These are phyloP conservation scores for Troides aeacus DNA, from an alignment of 2,888 invertebrate species.

Conservation along the genomic window DNA sequence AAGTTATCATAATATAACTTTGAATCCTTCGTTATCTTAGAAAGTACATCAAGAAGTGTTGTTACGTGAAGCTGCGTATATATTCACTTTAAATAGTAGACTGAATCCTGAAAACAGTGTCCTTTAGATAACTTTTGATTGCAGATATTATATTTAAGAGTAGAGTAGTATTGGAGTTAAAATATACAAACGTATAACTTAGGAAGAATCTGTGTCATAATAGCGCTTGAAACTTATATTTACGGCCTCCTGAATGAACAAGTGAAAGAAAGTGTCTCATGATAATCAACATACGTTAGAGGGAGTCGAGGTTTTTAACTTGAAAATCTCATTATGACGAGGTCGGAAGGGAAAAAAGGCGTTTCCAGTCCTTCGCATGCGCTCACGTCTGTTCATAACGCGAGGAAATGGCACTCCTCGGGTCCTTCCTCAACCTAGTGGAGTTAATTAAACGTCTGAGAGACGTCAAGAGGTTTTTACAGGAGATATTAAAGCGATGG, in stretches of 20 bases:
- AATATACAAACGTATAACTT: too few relatives aligned
- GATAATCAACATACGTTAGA: conserved; percentile 12
- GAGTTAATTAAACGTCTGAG: conserved; percentile 63
- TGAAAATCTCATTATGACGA: conserved; percentile 35
- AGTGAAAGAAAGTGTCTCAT: conserved; percentile 3
- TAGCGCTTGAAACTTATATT: too few relatives aligned
- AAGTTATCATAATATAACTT: too few relatives aligned
- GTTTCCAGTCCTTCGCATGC: conserved; percentile 46
- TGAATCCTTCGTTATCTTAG: too few relatives aligned
- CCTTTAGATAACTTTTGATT: too few relatives aligned
- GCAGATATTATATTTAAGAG: too few relatives aligned
- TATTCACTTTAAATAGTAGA: too few relatives aligned
- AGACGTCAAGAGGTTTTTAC: conserved; percentile 41
- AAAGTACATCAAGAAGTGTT: too few relatives aligned
- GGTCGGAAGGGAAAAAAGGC: conserved; percentile 32
- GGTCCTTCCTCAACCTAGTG: conserved; percentile 43
- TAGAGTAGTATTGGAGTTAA: too few relatives aligned
- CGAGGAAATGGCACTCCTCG: conserved; percentile 46
- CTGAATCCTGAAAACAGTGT: too few relatives aligned
- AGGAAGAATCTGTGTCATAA: too few relatives aligned
- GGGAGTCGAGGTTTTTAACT: conserved; percentile 17
- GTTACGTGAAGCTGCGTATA: too few relatives aligned
- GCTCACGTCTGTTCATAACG: conserved; percentile 60
- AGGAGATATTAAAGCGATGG: conserved; percentile 45
- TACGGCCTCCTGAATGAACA: not conserved